Percentiles rank a stretch among this genome's conserved stretches.
Evolutionary conservation across 2,797 vertebrate genomes (phyloP).

Genomic region (Helicolenus hilgendorfi): DNA sequence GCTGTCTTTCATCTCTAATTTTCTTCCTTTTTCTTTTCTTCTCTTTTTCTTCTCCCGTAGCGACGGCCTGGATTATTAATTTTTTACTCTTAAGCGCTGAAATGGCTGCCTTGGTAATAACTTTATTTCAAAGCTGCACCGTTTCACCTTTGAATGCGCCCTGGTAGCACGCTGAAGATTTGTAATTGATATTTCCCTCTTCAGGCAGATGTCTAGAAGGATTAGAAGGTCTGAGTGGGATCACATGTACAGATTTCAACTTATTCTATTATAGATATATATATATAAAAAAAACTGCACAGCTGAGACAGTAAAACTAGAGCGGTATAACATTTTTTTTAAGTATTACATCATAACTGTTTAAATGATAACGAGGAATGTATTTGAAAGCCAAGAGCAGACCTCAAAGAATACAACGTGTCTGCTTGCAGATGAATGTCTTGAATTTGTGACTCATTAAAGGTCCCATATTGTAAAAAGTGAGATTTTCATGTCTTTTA

Average conservation of each 20-base stretch:
- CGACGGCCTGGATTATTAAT: slow-evolving; percentile 8
- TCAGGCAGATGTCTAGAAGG: slow-evolving; percentile 14
- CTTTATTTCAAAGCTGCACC: slow-evolving; percentile 59
- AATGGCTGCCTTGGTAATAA: slow-evolving; percentile 49
- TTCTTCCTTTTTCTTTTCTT: slow-evolving; percentile 1
- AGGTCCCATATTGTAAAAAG: too few relatives aligned
- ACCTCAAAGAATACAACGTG: too few relatives aligned
- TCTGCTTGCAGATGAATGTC: too few relatives aligned
- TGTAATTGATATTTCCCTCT: slow-evolving; percentile 51
- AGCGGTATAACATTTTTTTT: background rate
- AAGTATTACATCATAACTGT: background rate
- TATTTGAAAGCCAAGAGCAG: background rate
- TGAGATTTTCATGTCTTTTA: too few relatives aligned
- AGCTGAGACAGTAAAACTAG: background rate
- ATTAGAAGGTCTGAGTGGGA: slow-evolving; percentile 7
- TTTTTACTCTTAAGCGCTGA: slow-evolving; percentile 48
- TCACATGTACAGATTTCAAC: background rate
- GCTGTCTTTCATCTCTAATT: slow-evolving; percentile 51
- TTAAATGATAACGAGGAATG: background rate
- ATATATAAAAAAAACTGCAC: too few relatives aligned
- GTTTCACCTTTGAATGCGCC: slow-evolving; percentile 28
- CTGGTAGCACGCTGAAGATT: slow-evolving; percentile 17
- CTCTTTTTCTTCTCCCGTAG: slow-evolving; percentile 4
- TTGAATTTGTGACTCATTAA: too few relatives aligned
- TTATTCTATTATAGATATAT: background rate